These are phyloP conservation scores for Poecilia wingei DNA, from an alignment of 2,797 vertebrate genomes.

Conservation along the genomic window DNA sequence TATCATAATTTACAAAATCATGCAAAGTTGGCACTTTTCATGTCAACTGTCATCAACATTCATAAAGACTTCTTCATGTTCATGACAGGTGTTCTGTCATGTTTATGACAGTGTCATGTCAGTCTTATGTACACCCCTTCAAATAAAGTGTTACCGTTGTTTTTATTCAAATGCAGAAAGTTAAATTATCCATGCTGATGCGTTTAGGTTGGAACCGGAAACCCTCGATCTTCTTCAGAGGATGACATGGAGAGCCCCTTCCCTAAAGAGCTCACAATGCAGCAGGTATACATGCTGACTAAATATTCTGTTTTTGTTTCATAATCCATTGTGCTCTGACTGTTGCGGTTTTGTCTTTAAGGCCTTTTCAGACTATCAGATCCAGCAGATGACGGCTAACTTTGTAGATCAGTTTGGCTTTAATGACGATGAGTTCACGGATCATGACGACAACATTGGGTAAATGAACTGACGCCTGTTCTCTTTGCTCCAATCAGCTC, in stretches of 20 bases:
- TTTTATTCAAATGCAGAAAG: constrained; percentile 1
- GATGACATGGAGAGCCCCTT: constrained; percentile 95
- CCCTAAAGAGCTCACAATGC: constrained; percentile 93
- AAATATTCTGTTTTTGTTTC: neutral
- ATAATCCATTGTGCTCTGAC: neutral
- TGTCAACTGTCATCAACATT: too few relatives aligned
- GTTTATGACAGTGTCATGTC: too few relatives aligned
- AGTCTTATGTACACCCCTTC: too few relatives aligned
- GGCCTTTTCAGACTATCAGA: constrained; percentile 99
- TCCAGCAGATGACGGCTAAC: constrained; percentile 97
- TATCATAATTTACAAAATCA: too few relatives aligned
- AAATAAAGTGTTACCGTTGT: too few relatives aligned
- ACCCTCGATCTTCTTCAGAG: constrained; percentile 93
- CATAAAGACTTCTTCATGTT: too few relatives aligned
- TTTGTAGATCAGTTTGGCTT: constrained; percentile 99
- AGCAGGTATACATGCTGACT: constrained; percentile 84
- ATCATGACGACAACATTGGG: constrained; percentile 95
- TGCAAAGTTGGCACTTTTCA: too few relatives aligned
- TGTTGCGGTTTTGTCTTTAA: constrained; percentile 55
- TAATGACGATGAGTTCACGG: constrained; percentile 96
- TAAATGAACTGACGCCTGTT: constrained; percentile 59
- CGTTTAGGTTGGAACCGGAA: constrained; percentile 90
- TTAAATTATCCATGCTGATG: constrained; percentile 2
- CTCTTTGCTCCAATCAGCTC: constrained; percentile 2
- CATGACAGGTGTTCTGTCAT: too few relatives aligned